These are phyloP conservation scores for Alosa sapidissima DNA, from an alignment of 2,797 vertebrate species.

Conservation along the genomic window DNA sequence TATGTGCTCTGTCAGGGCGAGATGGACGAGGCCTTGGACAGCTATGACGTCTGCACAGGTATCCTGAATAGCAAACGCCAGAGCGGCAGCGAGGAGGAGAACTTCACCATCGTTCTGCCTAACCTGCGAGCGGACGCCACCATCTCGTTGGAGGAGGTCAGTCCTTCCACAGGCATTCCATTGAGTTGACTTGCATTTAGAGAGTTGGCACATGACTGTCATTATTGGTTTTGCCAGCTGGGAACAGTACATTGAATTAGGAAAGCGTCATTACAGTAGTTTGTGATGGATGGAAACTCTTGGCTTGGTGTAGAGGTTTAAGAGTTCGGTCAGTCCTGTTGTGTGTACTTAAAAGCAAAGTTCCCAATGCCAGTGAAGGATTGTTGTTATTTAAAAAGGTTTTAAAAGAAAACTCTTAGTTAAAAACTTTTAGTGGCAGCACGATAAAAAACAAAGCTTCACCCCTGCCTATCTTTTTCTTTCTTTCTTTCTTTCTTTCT, in stretches of 20 bases:
- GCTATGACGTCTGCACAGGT: slow-evolving; percentile 91
- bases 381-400: not conserved
- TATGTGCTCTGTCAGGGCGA: slow-evolving; percentile 79
- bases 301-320: not conserved
- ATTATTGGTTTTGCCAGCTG: not conserved
- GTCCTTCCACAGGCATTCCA: slow-evolving; percentile 30
- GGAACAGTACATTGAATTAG: not conserved
- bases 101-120: slow-evolving; percentile 79
- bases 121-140: slow-evolving; percentile 87
- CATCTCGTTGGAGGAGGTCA: slow-evolving; percentile 93
- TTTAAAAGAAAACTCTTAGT: too few relatives aligned
- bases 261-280: not conserved
- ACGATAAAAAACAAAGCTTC: too few relatives aligned
- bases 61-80: slow-evolving; percentile 81
- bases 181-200: too few relatives aligned
- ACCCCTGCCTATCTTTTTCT: not conserved
- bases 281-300: too few relatives aligned
- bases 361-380: not conserved
- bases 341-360: not conserved
- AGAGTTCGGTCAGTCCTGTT: not conserved
- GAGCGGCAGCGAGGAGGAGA: slow-evolving; percentile 61
- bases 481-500: not conserved
- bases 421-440: too few relatives aligned
- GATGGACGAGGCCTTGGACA: slow-evolving; percentile 94
- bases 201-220: too few relatives aligned